phyloP scores from a whole-genome alignment of 2,797 vertebrate genomes.

The Dromococcyx pavoninus region DNA sequence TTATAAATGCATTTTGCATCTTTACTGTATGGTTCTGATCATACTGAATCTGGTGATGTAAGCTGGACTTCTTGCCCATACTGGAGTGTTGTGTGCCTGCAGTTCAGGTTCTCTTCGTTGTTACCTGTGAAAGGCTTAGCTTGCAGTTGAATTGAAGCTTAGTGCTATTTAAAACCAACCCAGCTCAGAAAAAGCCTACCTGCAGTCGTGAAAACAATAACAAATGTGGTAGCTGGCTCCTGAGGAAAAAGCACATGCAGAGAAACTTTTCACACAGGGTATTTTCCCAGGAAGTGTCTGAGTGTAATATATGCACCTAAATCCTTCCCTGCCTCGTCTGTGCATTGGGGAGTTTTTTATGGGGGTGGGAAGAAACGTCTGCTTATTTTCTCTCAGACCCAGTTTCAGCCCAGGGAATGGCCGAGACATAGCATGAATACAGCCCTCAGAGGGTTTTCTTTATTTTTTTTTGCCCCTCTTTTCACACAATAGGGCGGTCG shows the following conservation, averaged over 20 bases:
- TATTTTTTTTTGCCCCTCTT: fast-evolving
- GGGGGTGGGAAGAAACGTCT: not conserved
- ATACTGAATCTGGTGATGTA: not conserved
- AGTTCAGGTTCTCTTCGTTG: not conserved
- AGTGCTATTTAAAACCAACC: not conserved
- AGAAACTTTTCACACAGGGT: not conserved
- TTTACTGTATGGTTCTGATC: not conserved
- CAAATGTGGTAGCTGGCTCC: not conserved
- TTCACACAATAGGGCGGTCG: not conserved
- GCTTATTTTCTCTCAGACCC: not conserved
- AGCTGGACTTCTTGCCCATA: not conserved
- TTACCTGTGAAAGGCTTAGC: not conserved
- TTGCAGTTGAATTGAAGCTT: not conserved
- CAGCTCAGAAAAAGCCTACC: not conserved
- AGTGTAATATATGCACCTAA: not conserved
- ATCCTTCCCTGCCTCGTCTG: not conserved
- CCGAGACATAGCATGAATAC: not conserved
- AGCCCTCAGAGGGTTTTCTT: not conserved
- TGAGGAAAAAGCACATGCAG: not conserved
- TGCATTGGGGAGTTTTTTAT: not conserved
- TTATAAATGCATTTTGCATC: not conserved
- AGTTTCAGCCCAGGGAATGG: not conserved
- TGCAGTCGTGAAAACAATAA: not conserved
- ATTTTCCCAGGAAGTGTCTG: not conserved
- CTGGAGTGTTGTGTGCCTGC: not conserved